These are phyloP conservation scores for Scelioninae gen. 2 DNA, from an alignment of 2,888 invertebrate species.

Conservation along the genomic window DNA sequence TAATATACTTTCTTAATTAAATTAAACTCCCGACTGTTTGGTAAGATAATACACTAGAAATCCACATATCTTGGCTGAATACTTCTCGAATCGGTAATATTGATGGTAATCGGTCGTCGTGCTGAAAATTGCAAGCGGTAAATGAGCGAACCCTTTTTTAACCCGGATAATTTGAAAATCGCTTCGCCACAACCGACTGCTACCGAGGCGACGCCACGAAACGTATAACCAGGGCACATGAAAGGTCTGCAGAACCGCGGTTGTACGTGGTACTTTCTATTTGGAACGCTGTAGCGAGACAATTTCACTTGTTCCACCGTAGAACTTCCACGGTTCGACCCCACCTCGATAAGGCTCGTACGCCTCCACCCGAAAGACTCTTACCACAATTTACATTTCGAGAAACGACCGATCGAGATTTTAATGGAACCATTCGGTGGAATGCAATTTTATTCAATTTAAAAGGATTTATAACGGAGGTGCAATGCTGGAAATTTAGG, in stretches of 20 bases:
- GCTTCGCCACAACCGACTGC: slow-evolving; percentile 24
- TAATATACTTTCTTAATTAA: slow-evolving; percentile 49
- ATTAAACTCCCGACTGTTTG: slow-evolving; percentile 28
- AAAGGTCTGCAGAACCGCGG: slow-evolving; percentile 52
- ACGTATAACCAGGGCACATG: slow-evolving; percentile 57
- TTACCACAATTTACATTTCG: slow-evolving; percentile 43
- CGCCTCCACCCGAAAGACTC: slow-evolving; percentile 54
- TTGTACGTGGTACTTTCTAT: slow-evolving; percentile 67
- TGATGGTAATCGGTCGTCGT: no score
- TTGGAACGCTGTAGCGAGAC: slow-evolving; percentile 67
- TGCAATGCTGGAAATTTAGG: slow-evolving; percentile 5
- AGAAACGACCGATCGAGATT: slow-evolving; percentile 23
- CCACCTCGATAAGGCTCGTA: slow-evolving; percentile 42
- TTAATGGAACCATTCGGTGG: slow-evolving; percentile 15
- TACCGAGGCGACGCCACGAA: slow-evolving; percentile 40
- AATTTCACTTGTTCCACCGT: slow-evolving; percentile 72
- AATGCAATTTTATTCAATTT: slow-evolving; percentile 7
- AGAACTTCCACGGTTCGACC: slow-evolving; percentile 62
- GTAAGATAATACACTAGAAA: slow-evolving; percentile 19
- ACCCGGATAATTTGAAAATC: slow-evolving; percentile 9
- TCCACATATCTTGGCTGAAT: background rate
- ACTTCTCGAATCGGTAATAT: no score
- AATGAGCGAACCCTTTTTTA: slow-evolving; percentile 18
- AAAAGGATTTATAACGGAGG: slow-evolving; percentile 10
- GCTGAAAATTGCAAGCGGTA: no score